Conservation (phyloP, 2,888 invertebrate genomes). For the Ecdyonurus torrentis region DNA sequence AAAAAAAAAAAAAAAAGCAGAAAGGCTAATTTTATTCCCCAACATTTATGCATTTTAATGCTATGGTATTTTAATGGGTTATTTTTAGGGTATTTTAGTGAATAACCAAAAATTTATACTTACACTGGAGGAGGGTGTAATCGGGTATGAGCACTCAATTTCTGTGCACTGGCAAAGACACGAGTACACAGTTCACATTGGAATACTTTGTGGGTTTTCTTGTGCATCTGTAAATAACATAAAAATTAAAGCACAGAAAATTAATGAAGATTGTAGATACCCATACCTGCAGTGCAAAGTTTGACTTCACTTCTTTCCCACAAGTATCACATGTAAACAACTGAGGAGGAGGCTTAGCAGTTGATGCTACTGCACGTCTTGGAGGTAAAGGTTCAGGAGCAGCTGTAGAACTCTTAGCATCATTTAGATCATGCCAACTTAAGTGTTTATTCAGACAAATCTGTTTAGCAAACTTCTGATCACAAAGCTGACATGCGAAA, state of each 20-base stretch:
- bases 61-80: too few relatives aligned
- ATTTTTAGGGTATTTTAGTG: too few relatives aligned
- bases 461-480: not conserved
- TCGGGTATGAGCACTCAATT: not conserved
- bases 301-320: not conserved
- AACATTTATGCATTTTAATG: too few relatives aligned
- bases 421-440: not conserved
- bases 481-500: too few relatives aligned
- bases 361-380: not conserved
- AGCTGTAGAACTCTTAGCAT: not conserved
- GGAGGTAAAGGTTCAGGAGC: not conserved
- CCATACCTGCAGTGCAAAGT: not conserved
- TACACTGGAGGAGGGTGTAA: not conserved
- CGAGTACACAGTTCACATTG: not conserved
- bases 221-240: not conserved
- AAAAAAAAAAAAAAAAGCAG: not conserved
- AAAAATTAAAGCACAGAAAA: too few relatives aligned
- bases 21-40: not conserved
- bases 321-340: not conserved
- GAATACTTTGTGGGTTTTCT: not conserved
- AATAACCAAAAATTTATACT: too few relatives aligned
- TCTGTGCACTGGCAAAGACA: not conserved
- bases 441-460: not conserved
- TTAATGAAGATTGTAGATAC: too few relatives aligned
- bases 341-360: not conserved